Evolutionary conservation across 2,797 vertebrate genomes (phyloP), one percentile per base, ranked within the genome.

Genomic region (Urophycis tenuis): DNA sequence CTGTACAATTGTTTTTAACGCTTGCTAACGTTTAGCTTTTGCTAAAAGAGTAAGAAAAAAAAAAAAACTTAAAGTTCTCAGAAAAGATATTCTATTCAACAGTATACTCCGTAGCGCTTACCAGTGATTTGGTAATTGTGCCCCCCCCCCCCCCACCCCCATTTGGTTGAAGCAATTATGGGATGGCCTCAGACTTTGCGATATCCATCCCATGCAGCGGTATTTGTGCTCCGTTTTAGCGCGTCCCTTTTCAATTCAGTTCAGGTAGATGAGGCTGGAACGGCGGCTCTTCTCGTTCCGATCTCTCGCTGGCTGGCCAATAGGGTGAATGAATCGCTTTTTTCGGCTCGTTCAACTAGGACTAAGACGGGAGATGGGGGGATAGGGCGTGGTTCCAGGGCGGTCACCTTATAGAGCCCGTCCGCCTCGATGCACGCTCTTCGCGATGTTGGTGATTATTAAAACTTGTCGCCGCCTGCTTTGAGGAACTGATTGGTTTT

Each of bases 281-380:
- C 74, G 82, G 80, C 76, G 79, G 77, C 75, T 81, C 74, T 81
- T 81, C 25, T 64, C 78, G 81, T 84, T 75, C 73, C 73, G 75
- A 78, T 77, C 77, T 82, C 64, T 76, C 82, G 76, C 84, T 82
- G 80, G 83, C 82, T 89, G 89, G 88, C 90, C 84, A 45, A 83
- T 77, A 85, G 74, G 74, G 73, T 70, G 22, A 83, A 75, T 64
- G 74, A 75, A 77, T 81, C 5, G 1, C 53, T 60, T n/a, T 25
- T 25, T n/a, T 25, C 9, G 4, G 1, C 19, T 81, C 36, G 45
- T 81, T 76, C 80, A 85, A 75, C 70, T 32, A 73, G 19, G 78
- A 81, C 77, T 85, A 78, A 78, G 72, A 80, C 82, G 78, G 73
- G 79, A 80, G 4, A 84, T 76, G 53, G 9, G 25, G 53, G 25